phyloP scores from a whole-genome alignment of 2,888 invertebrate genomes.

The Sphinx pinastri region DNA sequence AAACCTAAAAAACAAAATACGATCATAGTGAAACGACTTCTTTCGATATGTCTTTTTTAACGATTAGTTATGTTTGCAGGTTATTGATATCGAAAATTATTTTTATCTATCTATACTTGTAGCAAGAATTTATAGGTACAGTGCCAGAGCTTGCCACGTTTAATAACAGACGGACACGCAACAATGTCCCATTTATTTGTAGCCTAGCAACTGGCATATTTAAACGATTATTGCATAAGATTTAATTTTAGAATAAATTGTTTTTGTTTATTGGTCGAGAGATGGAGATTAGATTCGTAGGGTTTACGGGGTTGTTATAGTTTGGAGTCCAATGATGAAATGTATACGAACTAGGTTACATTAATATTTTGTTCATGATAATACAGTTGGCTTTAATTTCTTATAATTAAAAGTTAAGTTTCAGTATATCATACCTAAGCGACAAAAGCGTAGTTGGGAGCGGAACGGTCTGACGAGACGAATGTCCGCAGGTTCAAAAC shows the following conservation, averaged over 20 bases:
- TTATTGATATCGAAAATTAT: background rate
- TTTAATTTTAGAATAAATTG: background rate
- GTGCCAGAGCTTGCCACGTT: background rate
- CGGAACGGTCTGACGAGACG: no score
- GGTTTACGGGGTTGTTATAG: background rate
- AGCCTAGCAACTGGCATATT: background rate
- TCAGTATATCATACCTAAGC: no score
- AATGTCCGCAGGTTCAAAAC: no score
- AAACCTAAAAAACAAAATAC: no score
- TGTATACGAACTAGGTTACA: no score
- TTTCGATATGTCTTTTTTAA: no score
- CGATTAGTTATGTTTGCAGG: background rate
- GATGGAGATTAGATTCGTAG: conserved; percentile 1
- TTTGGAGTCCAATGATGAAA: no score
- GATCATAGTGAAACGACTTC: no score
- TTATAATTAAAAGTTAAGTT: no score
- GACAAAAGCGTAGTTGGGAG: no score
- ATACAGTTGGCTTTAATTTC: no score
- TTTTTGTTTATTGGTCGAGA: background rate
- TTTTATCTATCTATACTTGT: background rate
- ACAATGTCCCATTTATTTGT: conserved; percentile 1
- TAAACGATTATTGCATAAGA: conserved; percentile 1
- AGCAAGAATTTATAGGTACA: background rate
- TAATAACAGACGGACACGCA: conserved; percentile 4
- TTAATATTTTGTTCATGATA: no score